phyloP scores from a whole-genome alignment of 2,797 vertebrate species.

The Myripristis murdjan region DNA sequence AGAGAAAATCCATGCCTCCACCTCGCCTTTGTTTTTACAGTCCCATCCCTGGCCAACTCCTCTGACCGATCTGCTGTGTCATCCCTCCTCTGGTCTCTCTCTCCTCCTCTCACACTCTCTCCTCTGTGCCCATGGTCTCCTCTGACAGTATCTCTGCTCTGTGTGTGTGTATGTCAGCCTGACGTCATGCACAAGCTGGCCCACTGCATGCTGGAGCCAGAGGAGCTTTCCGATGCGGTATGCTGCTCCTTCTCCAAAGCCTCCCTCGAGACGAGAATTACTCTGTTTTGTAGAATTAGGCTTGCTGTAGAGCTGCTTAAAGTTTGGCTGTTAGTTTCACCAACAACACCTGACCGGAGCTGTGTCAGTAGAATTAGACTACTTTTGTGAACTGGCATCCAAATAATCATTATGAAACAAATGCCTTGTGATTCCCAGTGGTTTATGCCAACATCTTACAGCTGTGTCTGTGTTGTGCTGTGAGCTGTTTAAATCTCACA shows the following conservation, averaged over 20 bases:
- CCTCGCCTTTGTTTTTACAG: constrained; percentile 71
- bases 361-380: background rate
- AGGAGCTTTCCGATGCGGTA: constrained; percentile 86
- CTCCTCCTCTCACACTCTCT: constrained; percentile 53
- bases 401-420: background rate
- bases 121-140: constrained; percentile 41
- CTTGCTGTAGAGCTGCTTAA: constrained; percentile 10
- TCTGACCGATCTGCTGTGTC: constrained; percentile 74
- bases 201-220: constrained; percentile 90
- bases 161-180: constrained; percentile 79
- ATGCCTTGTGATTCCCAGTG: background rate
- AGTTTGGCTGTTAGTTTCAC: constrained; percentile 29
- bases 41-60: constrained; percentile 54
- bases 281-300: constrained; percentile 3
- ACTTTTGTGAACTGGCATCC: constrained; percentile 8
- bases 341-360: constrained; percentile 2
- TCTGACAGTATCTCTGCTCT: constrained; percentile 63
- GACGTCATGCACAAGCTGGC: constrained; percentile 87
- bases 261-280: constrained; percentile 12
- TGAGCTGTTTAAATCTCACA: background rate
- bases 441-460: background rate
- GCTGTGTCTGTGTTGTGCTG: background rate
- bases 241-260: constrained; percentile 62
- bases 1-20: constrained; percentile 57
- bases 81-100: constrained; percentile 50